Evolutionary conservation across 2,888 invertebrate genomes (phyloP).

Genomic region (Heteromurus nitidus): DNA sequence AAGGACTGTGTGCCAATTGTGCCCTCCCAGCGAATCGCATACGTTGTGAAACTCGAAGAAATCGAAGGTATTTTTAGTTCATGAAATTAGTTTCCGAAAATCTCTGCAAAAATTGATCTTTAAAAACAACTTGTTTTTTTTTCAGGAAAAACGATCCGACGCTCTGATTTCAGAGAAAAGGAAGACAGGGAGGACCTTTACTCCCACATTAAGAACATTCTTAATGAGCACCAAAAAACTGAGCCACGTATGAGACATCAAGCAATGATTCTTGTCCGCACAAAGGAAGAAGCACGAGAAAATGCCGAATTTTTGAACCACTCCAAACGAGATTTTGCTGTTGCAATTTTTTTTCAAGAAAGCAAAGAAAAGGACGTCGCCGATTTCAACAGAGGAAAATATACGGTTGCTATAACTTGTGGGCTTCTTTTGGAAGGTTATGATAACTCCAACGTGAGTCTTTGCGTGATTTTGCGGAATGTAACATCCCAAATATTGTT

Average conservation of each 20-base stretch:
- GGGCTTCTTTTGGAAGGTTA: slow-evolving; percentile 2
- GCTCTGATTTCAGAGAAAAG: not conserved
- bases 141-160: not conserved
- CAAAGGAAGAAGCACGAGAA: not conserved
- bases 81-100: not conserved
- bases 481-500: not conserved
- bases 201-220: not conserved
- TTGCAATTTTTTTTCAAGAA: not conserved
- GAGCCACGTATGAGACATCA: slow-evolving; percentile 18
- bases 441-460: slow-evolving; percentile 9
- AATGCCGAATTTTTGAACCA: not conserved
- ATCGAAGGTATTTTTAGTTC: not conserved
- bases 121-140: too few species aligned
- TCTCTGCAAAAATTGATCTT: too few species aligned
- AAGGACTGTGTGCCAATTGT: not conserved
- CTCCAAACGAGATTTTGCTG: not conserved
- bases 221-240: not conserved
- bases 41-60: not conserved
- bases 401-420: slow-evolving; percentile 12
- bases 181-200: not conserved
- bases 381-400: not conserved
- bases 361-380: not conserved
- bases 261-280: slow-evolving; percentile 20
- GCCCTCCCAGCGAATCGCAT: not conserved
- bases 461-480: slow-evolving; percentile 15